These are phyloP conservation scores for Meloidogyne floridensis DNA, from an alignment of 1,140 invertebrate species.

Conservation along the genomic window DNA sequence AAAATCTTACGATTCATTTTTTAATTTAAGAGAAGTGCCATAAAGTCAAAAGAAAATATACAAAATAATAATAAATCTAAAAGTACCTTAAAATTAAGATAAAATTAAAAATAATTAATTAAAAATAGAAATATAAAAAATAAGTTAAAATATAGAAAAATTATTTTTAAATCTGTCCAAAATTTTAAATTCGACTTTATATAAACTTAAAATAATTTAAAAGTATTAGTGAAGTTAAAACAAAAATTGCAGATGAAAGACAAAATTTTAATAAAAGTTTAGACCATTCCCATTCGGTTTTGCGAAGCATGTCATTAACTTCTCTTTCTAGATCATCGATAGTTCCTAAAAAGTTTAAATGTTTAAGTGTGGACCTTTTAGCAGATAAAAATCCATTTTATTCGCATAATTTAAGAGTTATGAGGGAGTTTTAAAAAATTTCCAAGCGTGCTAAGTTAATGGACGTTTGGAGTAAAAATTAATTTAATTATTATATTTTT, in stretches of 20 bases:
- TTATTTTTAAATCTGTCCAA: neutral
- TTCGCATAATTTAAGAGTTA: no score
- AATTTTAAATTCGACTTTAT: neutral
- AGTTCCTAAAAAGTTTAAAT: neutral
- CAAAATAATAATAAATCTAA: neutral
- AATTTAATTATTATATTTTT: neutral
- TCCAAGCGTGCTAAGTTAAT: no score
- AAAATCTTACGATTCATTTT: constrained; percentile 19
- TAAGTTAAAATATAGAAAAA: no score
- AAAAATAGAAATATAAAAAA: no score
- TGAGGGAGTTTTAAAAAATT: no score
- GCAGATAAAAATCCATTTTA: no score
- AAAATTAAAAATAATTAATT: no score
- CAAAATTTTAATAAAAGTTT: constrained; percentile 10
- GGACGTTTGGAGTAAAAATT: neutral
- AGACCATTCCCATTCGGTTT: neutral
- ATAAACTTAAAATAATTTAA: constrained; percentile 9
- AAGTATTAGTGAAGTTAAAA: constrained; percentile 6
- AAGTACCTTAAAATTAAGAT: neutral
- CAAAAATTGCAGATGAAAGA: constrained; percentile 5
- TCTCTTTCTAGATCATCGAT: neutral
- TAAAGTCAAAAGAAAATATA: neutral
- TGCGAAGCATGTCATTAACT: neutral
- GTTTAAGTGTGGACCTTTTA: no score
- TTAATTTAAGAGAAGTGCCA: neutral